A percentile compares a stretch with the other conserved stretches of the same genome.
These are phyloP conservation scores for Andricus grossulariae DNA, from an alignment of 1,140 invertebrate genomes.

Conservation along the genomic window DNA sequence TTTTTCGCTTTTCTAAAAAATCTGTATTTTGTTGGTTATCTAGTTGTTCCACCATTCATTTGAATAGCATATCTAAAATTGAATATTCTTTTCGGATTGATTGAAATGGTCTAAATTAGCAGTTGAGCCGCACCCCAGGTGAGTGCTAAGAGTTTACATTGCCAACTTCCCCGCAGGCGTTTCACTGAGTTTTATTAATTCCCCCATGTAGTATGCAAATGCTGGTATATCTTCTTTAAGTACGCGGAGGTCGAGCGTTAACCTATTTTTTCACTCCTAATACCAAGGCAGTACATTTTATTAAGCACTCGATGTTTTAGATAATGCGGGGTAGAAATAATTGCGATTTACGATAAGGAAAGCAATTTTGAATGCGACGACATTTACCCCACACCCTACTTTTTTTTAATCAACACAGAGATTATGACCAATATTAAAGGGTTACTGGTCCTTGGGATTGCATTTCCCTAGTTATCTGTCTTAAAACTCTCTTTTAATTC, in stretches of 20 bases:
- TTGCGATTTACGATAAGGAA: slow-evolving; percentile 18
- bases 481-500: too few relatives aligned
- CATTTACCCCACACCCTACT: neutral
- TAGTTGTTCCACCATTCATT: too few relatives aligned
- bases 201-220: neutral
- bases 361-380: slow-evolving; percentile 16
- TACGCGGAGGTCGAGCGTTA: slow-evolving; percentile 23
- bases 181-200: slow-evolving; percentile 24
- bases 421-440: too few relatives aligned
- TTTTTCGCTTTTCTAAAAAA: too few relatives aligned
- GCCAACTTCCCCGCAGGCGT: neutral
- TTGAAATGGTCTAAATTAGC: neutral
- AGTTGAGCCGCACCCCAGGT: neutral
- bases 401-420: too few relatives aligned
- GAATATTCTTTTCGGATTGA: neutral
- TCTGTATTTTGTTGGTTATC: too few relatives aligned
- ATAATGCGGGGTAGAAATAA: slow-evolving; percentile 24
- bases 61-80: too few relatives aligned
- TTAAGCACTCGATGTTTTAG: slow-evolving; percentile 19
- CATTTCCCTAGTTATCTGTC: too few relatives aligned
- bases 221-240: slow-evolving; percentile 24
- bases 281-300: slow-evolving; percentile 24
- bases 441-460: too few relatives aligned
- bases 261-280: slow-evolving; percentile 16
- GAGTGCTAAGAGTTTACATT: neutral